Conservation (phyloP, 2,113 vertebrate species). For the Mus pahari region DNA sequence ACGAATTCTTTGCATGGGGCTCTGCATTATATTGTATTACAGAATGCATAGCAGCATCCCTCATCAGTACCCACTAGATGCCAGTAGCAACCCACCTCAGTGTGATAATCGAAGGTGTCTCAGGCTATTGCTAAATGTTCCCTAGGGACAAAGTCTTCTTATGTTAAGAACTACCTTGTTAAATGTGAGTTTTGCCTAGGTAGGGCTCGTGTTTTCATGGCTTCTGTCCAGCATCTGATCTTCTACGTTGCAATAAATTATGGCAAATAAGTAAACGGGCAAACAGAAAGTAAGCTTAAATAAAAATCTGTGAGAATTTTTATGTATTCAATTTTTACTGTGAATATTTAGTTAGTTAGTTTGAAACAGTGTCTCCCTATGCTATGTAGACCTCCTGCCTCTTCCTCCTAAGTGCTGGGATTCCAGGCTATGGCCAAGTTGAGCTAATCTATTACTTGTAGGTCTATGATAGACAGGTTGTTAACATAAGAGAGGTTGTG, state of each 20-base stretch:
- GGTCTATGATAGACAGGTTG: not conserved
- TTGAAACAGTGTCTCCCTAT: not conserved
- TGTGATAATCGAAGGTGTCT: not conserved
- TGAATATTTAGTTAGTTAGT: not conserved
- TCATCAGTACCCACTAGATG: not conserved
- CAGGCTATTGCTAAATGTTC: not conserved
- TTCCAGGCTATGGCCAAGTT: not conserved
- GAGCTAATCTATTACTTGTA: not conserved
- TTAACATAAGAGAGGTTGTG: slow-evolving; percentile 13
- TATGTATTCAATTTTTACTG: not conserved
- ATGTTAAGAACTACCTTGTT: not conserved
- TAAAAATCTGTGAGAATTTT: slow-evolving; percentile 2
- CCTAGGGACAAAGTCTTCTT: not conserved
- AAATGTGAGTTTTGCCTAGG: not conserved
- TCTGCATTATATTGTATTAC: not conserved
- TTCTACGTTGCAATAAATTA: not conserved
- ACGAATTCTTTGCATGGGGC: not conserved
- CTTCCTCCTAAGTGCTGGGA: not conserved
- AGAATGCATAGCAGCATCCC: not conserved
- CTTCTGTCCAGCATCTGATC: not conserved
- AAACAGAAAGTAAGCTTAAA: not conserved
- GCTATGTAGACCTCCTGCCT: not conserved
- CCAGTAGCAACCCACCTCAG: not conserved
- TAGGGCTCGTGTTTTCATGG: not conserved
- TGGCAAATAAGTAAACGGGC: not conserved